phyloP scores from a whole-genome alignment of 2,888 invertebrate species.

The Anticlea derivata region DNA sequence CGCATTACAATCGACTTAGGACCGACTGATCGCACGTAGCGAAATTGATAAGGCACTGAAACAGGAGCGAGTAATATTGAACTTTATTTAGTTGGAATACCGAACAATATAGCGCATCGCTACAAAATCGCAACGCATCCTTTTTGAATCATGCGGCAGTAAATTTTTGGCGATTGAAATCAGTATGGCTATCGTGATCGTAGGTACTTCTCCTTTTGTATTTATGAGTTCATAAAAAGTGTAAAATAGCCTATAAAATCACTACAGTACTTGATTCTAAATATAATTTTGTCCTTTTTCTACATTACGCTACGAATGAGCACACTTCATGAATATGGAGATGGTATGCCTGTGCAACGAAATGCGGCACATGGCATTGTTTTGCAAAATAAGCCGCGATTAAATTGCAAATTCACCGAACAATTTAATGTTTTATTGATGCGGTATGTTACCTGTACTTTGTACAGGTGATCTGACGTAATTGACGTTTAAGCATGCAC shows the following conservation, averaged over 20 bases:
- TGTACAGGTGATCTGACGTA: conserved; percentile 18
- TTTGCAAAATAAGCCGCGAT: conserved; percentile 42
- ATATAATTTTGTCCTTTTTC: conserved; percentile 43
- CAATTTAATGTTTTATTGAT: conserved; percentile 30
- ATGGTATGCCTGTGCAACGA: conserved; percentile 31
- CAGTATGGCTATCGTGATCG: conserved; percentile 10
- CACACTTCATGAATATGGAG: conserved; percentile 33
- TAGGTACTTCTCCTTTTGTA: conserved; percentile 1
- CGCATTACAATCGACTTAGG: conserved; percentile 53
- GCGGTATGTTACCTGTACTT: conserved; percentile 22
- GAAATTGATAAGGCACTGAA: conserved; percentile 40
- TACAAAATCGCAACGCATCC: conserved; percentile 2
- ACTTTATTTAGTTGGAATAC: neutral
- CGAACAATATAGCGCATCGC: neutral
- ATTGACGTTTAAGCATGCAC: conserved; percentile 8
- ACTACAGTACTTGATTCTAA: conserved; percentile 47
- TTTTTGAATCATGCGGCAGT: conserved; percentile 7
- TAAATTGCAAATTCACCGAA: conserved; percentile 40
- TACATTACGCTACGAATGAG: conserved; percentile 36
- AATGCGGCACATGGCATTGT: conserved; percentile 25
- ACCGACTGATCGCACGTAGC: conserved; percentile 43
- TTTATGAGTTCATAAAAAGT: conserved; percentile 27
- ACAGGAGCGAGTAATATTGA: neutral
- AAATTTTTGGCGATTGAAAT: conserved; percentile 13
- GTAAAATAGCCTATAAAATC: conserved; percentile 48